These are phyloP conservation scores for Trachelipus rathkii DNA, from an alignment of 1,140 invertebrate genomes.

Conservation along the genomic window DNA sequence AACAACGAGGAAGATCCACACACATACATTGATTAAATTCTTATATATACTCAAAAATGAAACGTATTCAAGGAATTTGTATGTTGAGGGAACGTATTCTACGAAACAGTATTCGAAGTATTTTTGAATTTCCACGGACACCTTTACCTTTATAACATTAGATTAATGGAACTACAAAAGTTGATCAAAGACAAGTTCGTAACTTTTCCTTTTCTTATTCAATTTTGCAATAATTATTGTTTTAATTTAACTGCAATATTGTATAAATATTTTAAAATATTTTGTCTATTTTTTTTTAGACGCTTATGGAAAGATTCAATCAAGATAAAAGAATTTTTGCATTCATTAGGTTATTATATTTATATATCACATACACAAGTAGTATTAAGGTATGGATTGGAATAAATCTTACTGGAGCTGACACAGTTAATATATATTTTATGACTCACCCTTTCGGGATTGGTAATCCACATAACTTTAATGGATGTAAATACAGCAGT, in stretches of 20 bases:
- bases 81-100: too few species aligned
- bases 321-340: constrained; percentile 90
- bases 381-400: constrained; percentile 98
- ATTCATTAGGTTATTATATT: constrained; percentile 95
- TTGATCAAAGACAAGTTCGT: constrained; percentile 84
- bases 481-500: too few species aligned
- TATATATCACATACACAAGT: too few species aligned
- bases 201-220: background rate
- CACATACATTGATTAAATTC: too few species aligned
- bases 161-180: constrained; percentile 93
- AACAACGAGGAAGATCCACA: too few species aligned
- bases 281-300: constrained; percentile 52
- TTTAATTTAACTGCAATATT: too few species aligned
- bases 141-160: constrained; percentile 86
- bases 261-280: background rate
- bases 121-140: constrained; percentile 97
- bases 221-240: too few species aligned
- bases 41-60: constrained; percentile 99
- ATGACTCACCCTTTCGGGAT: constrained; percentile 98
- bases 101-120: constrained; percentile 92
- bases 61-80: too few species aligned
- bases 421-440: constrained; percentile 99
- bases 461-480: too few species aligned
- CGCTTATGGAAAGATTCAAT: constrained; percentile 97
- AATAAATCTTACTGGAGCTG: constrained; percentile 97